Base-by-base conservation (phyloP, 1,140 invertebrate genomes). In the Notospermus geniculatus region DNA sequence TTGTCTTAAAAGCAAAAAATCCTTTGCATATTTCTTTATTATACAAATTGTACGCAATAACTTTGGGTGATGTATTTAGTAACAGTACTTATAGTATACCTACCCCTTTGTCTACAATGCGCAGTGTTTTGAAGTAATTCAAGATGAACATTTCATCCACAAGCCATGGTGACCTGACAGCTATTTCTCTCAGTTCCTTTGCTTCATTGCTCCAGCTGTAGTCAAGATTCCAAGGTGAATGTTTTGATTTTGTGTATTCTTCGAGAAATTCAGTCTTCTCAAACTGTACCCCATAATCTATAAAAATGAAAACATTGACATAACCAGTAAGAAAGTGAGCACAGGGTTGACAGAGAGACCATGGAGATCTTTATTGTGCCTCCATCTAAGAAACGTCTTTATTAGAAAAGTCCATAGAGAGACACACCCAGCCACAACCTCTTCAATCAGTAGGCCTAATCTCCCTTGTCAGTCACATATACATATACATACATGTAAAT, bases 171-270 rank as follows among this genome's bases (percentile, higher is more conserved):
- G 75, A 73, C 60, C 72, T 76, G 0, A 79, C 75, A 52, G 78
- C 71, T 36, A 79, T 69, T 60, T 77, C 74, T 43, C 78, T 61
- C 19, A 80, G 64, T 11, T 69, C 53, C 36, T 68, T 73, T 2
- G 78, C 77, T 64, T 79, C 78, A 43, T 72, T 60, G 60, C 75
- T 76, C 78, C 78, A 80, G 65, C 73, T 77, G 63, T 77, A 79
- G 52, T 80, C 78, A 28, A 77, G 59, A 57, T 77, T 67, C 78
- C 78, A 80, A 11, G 77, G 78, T 15, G 78, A 80, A n/a, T 66
- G 54, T 43, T 72, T 72, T 2, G 70, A 74, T 15, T 27, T 62
- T 1, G 78, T 71, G 69, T 75, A 70, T 57, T 80, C 78, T 57
- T 75, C 63, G 7, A 79, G 61, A 1, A 66, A 66, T 55, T 79